phyloP scores from a whole-genome alignment of 2,888 invertebrate species.

The Syritta pipiens region DNA sequence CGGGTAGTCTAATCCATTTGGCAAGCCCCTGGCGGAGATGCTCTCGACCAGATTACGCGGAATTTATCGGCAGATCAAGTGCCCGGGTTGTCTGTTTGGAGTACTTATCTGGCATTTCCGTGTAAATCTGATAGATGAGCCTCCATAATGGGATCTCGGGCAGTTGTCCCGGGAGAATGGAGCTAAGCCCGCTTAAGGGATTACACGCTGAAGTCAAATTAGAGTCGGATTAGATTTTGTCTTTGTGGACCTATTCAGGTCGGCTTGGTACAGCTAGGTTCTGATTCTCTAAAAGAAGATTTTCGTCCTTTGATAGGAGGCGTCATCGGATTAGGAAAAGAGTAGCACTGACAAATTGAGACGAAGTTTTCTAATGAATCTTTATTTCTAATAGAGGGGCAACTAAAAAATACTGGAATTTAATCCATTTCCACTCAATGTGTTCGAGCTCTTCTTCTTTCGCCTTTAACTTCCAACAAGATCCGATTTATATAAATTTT shows the following conservation, averaged over 20 bases:
- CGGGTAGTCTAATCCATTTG: conserved; percentile 50
- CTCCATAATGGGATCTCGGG: conserved; percentile 42
- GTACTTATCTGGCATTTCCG: conserved; percentile 58
- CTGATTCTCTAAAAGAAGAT: neutral
- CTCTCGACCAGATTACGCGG: conserved; percentile 58
- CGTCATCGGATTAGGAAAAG: neutral
- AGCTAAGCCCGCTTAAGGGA: conserved; percentile 53
- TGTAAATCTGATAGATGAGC: conserved; percentile 49
- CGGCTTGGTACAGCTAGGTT: conserved; percentile 2
- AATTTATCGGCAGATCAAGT: conserved; percentile 65
- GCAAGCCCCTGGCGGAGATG: conserved; percentile 37
- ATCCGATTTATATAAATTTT: too few relatives aligned
- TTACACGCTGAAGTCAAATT: conserved; percentile 65
- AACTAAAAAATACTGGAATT: too few relatives aligned
- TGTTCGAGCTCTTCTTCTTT: too few relatives aligned
- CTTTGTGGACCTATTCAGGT: conserved; percentile 40
- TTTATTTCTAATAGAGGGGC: too few relatives aligned
- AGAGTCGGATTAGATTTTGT: conserved; percentile 51
- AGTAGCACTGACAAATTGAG: neutral
- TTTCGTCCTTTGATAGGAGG: conserved; percentile 3
- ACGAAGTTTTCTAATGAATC: too few relatives aligned
- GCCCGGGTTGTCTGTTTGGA: conserved; percentile 30
- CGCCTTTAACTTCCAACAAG: too few relatives aligned
- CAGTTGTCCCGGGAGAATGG: conserved; percentile 25
- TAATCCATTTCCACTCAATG: too few relatives aligned